phyloP scores from a whole-genome alignment of 2,797 vertebrate species.

The Falco naumanni region DNA sequence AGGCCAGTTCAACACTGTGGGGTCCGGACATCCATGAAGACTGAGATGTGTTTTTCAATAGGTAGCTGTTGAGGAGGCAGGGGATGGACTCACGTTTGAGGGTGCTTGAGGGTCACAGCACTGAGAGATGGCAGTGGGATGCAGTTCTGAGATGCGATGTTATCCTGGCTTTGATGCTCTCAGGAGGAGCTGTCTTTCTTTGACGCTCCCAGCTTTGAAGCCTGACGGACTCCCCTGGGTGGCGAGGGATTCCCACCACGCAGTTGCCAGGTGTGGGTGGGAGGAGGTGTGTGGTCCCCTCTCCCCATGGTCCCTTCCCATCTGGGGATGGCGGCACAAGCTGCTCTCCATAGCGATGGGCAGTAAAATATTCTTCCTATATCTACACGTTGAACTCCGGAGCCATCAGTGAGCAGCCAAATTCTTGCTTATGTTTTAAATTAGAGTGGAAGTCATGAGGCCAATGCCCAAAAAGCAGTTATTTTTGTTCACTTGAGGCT shows the following conservation, averaged over 20 bases:
- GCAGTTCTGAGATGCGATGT: background rate
- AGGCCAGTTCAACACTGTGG: background rate
- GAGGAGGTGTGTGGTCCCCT: background rate
- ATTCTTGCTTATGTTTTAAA: slow-evolving; percentile 22
- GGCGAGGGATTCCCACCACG: background rate
- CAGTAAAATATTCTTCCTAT: background rate
- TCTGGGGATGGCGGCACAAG: background rate
- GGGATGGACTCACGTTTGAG: background rate
- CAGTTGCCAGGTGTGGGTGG: background rate
- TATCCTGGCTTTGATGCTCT: slow-evolving; percentile 28
- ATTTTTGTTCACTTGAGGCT: slow-evolving; percentile 33
- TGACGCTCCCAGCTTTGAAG: slow-evolving; percentile 9
- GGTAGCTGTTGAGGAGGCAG: background rate
- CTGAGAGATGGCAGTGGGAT: background rate
- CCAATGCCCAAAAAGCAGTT: background rate
- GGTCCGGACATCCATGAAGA: slow-evolving; percentile 4
- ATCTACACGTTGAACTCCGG: background rate
- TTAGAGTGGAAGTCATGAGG: slow-evolving; percentile 1
- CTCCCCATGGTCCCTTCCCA: background rate
- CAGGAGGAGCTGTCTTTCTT: slow-evolving; percentile 45
- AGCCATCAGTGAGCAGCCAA: background rate
- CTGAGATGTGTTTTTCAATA: background rate
- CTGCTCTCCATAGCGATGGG: background rate
- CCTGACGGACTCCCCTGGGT: slow-evolving; percentile 32
- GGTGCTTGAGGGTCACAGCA: background rate